These are phyloP conservation scores for Gobius niger DNA, from an alignment of 2,113 vertebrate species.

Conservation along the genomic window DNA sequence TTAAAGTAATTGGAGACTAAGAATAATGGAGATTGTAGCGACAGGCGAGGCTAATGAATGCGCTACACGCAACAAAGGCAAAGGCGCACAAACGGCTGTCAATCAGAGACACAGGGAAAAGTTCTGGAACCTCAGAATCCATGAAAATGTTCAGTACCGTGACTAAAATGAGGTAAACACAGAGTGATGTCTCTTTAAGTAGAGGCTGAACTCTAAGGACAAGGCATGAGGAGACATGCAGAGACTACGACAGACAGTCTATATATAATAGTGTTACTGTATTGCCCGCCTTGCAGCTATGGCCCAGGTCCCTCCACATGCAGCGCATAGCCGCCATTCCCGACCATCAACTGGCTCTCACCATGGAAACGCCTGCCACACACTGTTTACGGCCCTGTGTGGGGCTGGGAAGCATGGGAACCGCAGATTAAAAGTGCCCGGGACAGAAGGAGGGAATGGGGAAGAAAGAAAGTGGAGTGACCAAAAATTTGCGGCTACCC, in stretches of 20 bases:
- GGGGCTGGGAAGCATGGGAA: constrained; percentile 66
- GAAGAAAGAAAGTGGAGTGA: constrained; percentile 10
- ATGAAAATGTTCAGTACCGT: not conserved
- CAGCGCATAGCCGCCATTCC: constrained; percentile 79
- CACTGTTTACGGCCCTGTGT: constrained; percentile 70
- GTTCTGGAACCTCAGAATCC: not conserved
- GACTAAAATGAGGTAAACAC: not conserved
- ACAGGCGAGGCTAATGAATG: constrained; percentile 11
- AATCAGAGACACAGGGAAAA: not conserved
- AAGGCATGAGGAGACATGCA: constrained; percentile 15
- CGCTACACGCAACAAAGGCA: constrained; percentile 3
- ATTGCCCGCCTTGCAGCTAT: constrained; percentile 43
- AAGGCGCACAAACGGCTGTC: not conserved
- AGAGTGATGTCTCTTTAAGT: not conserved
- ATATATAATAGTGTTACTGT: constrained; percentile 48
- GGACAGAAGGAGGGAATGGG: constrained; percentile 6
- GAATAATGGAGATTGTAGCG: constrained; percentile 14
- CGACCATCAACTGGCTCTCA: constrained; percentile 62
- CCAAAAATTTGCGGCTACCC: constrained; percentile 44
- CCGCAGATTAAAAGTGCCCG: constrained; percentile 43
- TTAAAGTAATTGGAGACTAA: constrained; percentile 12
- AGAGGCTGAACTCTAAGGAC: constrained; percentile 1
- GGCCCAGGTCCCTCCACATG: constrained; percentile 65
- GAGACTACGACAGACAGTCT: constrained; percentile 19
- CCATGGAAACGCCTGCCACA: constrained; percentile 78